phyloP scores from a whole-genome alignment of 2,888 invertebrate species.

The Caenorhabditis becei region DNA sequence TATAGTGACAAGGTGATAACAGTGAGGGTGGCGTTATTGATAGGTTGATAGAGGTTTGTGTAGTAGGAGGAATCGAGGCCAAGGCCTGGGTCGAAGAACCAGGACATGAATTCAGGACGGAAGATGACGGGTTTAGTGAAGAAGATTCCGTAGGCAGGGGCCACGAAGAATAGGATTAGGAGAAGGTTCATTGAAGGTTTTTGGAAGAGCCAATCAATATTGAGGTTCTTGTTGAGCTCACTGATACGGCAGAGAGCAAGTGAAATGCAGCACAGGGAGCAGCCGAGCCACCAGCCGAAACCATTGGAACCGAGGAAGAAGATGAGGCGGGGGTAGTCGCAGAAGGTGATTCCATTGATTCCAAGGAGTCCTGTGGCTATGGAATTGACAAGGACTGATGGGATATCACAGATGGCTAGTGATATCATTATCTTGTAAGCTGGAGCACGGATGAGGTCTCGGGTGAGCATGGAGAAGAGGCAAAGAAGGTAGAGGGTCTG shows the following conservation, averaged over 20 bases:
- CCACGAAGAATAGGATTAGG: background rate
- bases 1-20: conserved; percentile 14
- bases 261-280: conserved; percentile 8
- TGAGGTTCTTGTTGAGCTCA: conserved; percentile 3
- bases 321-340: conserved; percentile 9
- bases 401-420: conserved; percentile 6
- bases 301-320: conserved; percentile 9
- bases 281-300: conserved; percentile 11
- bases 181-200: background rate
- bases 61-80: conserved; percentile 12
- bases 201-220: conserved; percentile 14
- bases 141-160: conserved; percentile 14
- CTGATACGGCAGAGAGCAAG: conserved; percentile 23
- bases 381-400: conserved; percentile 8
- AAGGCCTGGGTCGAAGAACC: conserved; percentile 29
- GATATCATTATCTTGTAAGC: conserved; percentile 12
- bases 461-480: conserved; percentile 4
- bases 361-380: background rate
- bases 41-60: conserved; percentile 13
- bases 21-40: conserved; percentile 12
- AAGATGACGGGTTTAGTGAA: conserved; percentile 25
- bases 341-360: conserved; percentile 9
- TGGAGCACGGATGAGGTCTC: background rate
- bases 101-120: conserved; percentile 33
- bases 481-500: conserved; percentile 16